A percentile compares a stretch with the other conserved stretches of the same genome.
phyloP scores from a whole-genome alignment of 2,797 vertebrate species.

The Chelon auratus region DNA sequence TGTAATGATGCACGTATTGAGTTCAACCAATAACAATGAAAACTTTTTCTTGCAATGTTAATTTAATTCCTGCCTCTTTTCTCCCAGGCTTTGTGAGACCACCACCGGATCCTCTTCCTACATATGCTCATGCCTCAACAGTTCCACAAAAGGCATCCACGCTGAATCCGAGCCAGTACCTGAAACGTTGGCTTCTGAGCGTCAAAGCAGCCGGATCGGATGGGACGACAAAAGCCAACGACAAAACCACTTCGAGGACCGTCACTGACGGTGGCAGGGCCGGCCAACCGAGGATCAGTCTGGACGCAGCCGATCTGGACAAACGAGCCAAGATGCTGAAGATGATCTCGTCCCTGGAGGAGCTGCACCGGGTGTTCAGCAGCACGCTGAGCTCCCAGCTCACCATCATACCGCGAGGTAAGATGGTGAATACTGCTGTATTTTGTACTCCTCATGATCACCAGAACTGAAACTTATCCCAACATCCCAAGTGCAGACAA shows the following conservation, averaged over 20 bases:
- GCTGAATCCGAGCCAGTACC: constrained; percentile 24
- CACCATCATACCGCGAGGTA: constrained; percentile 76
- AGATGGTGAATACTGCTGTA: too few species aligned
- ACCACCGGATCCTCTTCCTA: constrained; percentile 1
- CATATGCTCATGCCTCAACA: constrained; percentile 6
- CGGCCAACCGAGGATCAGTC: not conserved
- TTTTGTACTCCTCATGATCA: too few species aligned
- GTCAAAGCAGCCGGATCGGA: constrained; percentile 28
- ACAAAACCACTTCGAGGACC: constrained; percentile 13
- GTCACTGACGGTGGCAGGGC: not conserved
- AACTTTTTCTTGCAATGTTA: not conserved
- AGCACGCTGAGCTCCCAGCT: constrained; percentile 72
- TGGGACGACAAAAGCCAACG: not conserved
- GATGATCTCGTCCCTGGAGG: constrained; percentile 80
- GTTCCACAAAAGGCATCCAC: constrained; percentile 18
- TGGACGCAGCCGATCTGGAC: not conserved
- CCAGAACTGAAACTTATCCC: too few species aligned
- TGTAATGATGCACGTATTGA: not conserved
- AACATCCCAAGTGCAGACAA: too few species aligned
- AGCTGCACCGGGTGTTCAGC: constrained; percentile 75
- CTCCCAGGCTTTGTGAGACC: constrained; percentile 39
- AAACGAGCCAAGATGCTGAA: constrained; percentile 75
- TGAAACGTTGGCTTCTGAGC: constrained; percentile 48
- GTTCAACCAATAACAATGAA: not conserved
- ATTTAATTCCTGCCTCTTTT: not conserved